Conservation (phyloP, 2,797 vertebrate species). For the Halcyon badia region DNA sequence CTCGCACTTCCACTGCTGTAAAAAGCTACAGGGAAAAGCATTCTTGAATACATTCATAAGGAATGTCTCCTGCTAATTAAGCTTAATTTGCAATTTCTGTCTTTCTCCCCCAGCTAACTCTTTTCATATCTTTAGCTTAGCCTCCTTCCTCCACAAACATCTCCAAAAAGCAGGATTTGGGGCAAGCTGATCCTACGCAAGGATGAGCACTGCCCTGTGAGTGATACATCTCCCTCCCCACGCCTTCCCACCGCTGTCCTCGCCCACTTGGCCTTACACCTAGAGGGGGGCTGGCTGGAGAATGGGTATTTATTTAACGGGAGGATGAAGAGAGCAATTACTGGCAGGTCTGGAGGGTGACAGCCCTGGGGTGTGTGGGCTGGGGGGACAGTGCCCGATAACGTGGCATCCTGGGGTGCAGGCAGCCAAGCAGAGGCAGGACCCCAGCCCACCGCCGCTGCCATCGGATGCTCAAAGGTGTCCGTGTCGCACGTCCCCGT, state of each 20-base stretch:
- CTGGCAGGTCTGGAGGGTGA: background rate
- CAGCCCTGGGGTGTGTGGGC: background rate
- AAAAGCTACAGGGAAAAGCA: constrained; percentile 46
- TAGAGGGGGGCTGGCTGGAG: background rate
- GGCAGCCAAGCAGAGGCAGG: background rate
- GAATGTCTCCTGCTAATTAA: constrained; percentile 15
- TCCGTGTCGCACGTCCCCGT: fast-evolving
- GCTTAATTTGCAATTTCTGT: constrained; percentile 45
- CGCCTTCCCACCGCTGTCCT: background rate
- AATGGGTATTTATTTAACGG: background rate
- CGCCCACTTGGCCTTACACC: background rate
- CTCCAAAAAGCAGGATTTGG: background rate
- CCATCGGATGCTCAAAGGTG: background rate
- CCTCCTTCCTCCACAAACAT: constrained; percentile 31
- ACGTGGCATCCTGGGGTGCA: fast-evolving
- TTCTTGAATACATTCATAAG: constrained; percentile 54
- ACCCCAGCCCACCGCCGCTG: background rate
- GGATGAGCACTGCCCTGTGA: background rate
- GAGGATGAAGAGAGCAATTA: background rate
- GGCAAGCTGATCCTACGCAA: background rate
- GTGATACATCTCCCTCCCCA: background rate
- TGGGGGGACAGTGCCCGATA: background rate
- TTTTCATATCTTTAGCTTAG: constrained; percentile 24
- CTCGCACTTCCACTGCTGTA: background rate
- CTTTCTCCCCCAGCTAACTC: background rate